Conservation (phyloP, 1,140 invertebrate species). For the Lepeophtheirus salmonis region DNA sequence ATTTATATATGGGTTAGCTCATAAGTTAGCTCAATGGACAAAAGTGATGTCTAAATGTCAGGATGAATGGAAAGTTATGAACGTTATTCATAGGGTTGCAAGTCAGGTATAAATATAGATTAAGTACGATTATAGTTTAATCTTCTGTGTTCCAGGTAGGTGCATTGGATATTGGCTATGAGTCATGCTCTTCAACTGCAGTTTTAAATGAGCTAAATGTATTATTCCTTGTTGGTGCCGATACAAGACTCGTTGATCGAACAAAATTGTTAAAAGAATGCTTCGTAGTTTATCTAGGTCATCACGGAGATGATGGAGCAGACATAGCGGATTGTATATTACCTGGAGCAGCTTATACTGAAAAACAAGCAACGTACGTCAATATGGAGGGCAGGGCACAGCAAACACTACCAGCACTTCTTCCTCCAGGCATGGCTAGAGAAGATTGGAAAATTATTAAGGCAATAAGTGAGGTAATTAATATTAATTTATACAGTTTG, state of each 20-base stretch:
- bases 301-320: slow-evolving; percentile 87
- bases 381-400: slow-evolving; percentile 96
- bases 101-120: slow-evolving; percentile 23
- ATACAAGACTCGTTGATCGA: slow-evolving; percentile 55
- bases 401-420: slow-evolving; percentile 70
- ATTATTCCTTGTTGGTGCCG: slow-evolving; percentile 77
- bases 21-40: slow-evolving; percentile 37
- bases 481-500: neutral
- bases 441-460: slow-evolving; percentile 97
- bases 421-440: slow-evolving; percentile 75
- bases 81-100: slow-evolving; percentile 72
- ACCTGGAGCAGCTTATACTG: slow-evolving; percentile 93
- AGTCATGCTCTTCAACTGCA: slow-evolving; percentile 50
- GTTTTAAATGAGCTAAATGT: slow-evolving; percentile 51
- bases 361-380: slow-evolving; percentile 88
- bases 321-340: slow-evolving; percentile 77
- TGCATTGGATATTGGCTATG: slow-evolving; percentile 85
- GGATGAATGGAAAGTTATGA: slow-evolving; percentile 55
- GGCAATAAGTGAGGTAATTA: slow-evolving; percentile 51
- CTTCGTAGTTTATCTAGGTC: slow-evolving; percentile 79
- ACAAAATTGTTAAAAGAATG: slow-evolving; percentile 58
- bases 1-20: slow-evolving; percentile 50
- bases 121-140: slow-evolving; percentile 5
- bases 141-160: slow-evolving; percentile 46
- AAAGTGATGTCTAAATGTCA: slow-evolving; percentile 17